Base-by-base conservation (phyloP, 2,888 invertebrate genomes). In the Stenichneumon culpator region DNA sequence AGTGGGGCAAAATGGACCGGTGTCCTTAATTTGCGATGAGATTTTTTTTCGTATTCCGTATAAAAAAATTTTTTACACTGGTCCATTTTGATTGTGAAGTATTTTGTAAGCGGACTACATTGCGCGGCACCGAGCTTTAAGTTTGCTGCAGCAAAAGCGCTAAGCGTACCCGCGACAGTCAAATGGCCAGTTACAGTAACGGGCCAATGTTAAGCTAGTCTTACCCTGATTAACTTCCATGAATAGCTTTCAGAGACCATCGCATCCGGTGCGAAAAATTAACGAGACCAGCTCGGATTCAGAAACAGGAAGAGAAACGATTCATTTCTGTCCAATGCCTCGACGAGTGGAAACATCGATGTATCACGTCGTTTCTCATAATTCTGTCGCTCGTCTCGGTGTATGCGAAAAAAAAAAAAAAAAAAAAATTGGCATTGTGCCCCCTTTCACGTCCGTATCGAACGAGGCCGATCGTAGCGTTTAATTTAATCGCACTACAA, bases 401-500 rank as follows among this genome's bases (percentile, higher is more conserved):
- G 16, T 32, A 63, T 16, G 6, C n/a, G 63, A 4, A 14, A 63
- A 47, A 39, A 39, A 39, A 39, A 36, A 36, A 36, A 6, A 39
- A 39, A 39, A 39, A 39, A 47, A 47, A 63, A 63, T 63, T 60
- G 28, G 60, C 60, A 63, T 32, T 60, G 60, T n/a, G 28, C 32
- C 60, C 60, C 60, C 28, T 63, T 63, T 63, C 60, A 28, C 16
- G 60, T 63, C 63, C 28, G 57, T 57, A 57, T 22, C 16, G 25
- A 63, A 63, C 28, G 63, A 32, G 63, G 63, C 63, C 63, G 28
- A 63, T 63, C 63, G 63, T 63, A 63, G 63, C 28, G 63, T 63
- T 63, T 28, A 63, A 63, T 63, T 63, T 63, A 63, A 63, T 63
- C 63, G 63, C 63, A 63, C 63, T 63, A 63, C 63, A 63, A 63